A percentile compares a stretch with the other conserved stretches of the same genome.
These are phyloP conservation scores for Acrocyrtus sp. DNA, from an alignment of 2,888 invertebrate species.

Conservation along the genomic window DNA sequence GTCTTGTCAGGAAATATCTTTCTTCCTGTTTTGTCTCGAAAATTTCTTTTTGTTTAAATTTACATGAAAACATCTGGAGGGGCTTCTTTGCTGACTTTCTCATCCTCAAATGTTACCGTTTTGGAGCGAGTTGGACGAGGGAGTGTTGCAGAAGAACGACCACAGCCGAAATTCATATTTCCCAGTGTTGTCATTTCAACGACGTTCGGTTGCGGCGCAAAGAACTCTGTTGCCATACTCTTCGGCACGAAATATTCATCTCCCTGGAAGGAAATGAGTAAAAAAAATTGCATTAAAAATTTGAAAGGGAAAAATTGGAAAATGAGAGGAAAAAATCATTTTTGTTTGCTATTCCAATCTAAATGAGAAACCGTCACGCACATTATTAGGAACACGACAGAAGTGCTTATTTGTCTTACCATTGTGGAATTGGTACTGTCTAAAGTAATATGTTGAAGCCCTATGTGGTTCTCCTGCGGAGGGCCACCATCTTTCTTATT, in stretches of 20 bases:
- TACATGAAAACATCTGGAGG: slow-evolving; percentile 62
- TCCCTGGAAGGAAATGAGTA: slow-evolving; percentile 55
- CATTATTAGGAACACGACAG: too few relatives aligned
- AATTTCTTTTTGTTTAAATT: slow-evolving; percentile 32
- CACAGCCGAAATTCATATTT: slow-evolving; percentile 56
- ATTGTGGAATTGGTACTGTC: slow-evolving; percentile 61
- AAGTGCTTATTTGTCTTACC: slow-evolving; percentile 38
- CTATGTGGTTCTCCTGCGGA: slow-evolving; percentile 60
- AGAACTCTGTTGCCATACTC: slow-evolving; percentile 63
- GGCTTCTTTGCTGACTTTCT: slow-evolving; percentile 62
- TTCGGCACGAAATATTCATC: slow-evolving; percentile 63
- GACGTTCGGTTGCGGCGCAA: slow-evolving; percentile 61
- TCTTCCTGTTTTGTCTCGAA: too few relatives aligned
- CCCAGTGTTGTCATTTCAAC: slow-evolving; percentile 62
- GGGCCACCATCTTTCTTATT: slow-evolving; percentile 48
- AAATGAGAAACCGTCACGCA: too few relatives aligned
- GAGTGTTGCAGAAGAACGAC: slow-evolving; percentile 60
- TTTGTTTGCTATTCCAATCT: too few relatives aligned
- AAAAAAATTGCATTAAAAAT: too few relatives aligned
- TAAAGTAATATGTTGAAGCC: slow-evolving; percentile 62
- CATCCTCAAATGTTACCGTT: slow-evolving; percentile 63
- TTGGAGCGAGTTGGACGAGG: slow-evolving; percentile 61
- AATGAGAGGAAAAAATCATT: not conserved
- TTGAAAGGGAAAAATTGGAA: slow-evolving; percentile 11
- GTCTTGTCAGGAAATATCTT: too few relatives aligned